phyloP scores from a whole-genome alignment of 2,113 vertebrate genomes.

The Nerophis lumbriciformis region DNA sequence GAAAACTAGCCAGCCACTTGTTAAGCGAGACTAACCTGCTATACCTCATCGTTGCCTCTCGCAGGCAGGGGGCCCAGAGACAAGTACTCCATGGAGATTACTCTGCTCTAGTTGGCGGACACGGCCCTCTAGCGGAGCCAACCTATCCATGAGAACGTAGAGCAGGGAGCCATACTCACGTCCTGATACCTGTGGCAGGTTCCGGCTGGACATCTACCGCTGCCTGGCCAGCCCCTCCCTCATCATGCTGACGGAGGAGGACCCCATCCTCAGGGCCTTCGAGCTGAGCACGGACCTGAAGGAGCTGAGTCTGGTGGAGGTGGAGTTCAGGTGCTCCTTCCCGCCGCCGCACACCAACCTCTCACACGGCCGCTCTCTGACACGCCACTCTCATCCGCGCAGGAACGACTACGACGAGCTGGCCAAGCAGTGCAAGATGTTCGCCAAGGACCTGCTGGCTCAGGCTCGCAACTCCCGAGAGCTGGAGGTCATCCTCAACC shows the following conservation, averaged over 20 bases:
- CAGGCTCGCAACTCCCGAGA: slow-evolving; percentile 97
- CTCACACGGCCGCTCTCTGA: too few relatives aligned
- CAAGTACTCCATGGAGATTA: too few relatives aligned
- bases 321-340: slow-evolving; percentile 88
- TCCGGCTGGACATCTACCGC: slow-evolving; percentile 97
- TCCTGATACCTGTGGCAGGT: slow-evolving; percentile 65
- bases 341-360: neutral
- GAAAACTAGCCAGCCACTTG: too few relatives aligned
- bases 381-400: slow-evolving; percentile 18
- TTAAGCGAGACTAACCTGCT: too few relatives aligned
- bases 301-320: slow-evolving; percentile 96
- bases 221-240: slow-evolving; percentile 95
- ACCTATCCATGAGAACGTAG: too few relatives aligned
- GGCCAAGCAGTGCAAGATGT: slow-evolving; percentile 97
- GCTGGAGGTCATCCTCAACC: slow-evolving; percentile 96
- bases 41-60: too few relatives aligned
- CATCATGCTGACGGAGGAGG: slow-evolving; percentile 98
- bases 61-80: too few relatives aligned
- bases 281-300: slow-evolving; percentile 94
- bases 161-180: too few relatives aligned
- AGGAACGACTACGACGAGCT: slow-evolving; percentile 98
- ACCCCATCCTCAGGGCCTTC: slow-evolving; percentile 94
- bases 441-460: slow-evolving; percentile 97
- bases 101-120: too few relatives aligned
- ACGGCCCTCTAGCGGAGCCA: too few relatives aligned